Evolutionary conservation across 2,797 vertebrate genomes (phyloP), one percentile per base, ranked within the genome.

Genomic region (Melanotaenia pygmaea): DNA sequence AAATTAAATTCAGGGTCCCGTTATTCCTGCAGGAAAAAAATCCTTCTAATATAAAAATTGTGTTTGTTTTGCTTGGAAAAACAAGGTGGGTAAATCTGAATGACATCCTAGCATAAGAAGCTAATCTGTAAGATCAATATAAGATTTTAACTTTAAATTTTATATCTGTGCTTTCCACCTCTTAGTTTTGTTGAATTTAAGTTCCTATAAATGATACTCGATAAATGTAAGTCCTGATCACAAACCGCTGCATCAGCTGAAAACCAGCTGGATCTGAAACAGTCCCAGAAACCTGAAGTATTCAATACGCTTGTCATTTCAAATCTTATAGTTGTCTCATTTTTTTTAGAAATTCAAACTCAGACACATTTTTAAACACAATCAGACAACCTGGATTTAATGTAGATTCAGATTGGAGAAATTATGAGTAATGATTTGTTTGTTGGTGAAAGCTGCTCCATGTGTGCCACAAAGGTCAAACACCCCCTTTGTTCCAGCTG

Each of bases 381-480:
- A 43, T 32, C 6, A n/a, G 20, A 50, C 20, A 22, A 50, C 22
- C 24, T 57, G 51, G 0, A 35, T 28, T 59, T 60, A 20, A 53
- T 13, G 0, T 69, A 30, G 22, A 16, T 53, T 59, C 28, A 22
- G 14, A 20, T 0, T 20, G 20, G 50, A 54, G 47, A 8, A 70
- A 69, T 30, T 57, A 16, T 5, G 0, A 22, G 24, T 54, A 32
- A 18, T 40, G 57, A 59, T 59, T 59, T 57, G 35, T 47, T 70
- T 45, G 40, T 18, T 18, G 40, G 40, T 45, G 38, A 18, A 50
- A 74, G 67, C 67, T 37, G 61, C 67, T 58, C 62, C 3, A 24
- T 26, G 51, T 70, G 74, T 82, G 79, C 72, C 81, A 86, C 81
- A 53, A 70, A 67, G 65, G 65, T 40, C 64, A 71, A 73, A 64